These are phyloP conservation scores for Sylvietta virens DNA, from an alignment of 2,113 vertebrate species.

Conservation along the genomic window DNA sequence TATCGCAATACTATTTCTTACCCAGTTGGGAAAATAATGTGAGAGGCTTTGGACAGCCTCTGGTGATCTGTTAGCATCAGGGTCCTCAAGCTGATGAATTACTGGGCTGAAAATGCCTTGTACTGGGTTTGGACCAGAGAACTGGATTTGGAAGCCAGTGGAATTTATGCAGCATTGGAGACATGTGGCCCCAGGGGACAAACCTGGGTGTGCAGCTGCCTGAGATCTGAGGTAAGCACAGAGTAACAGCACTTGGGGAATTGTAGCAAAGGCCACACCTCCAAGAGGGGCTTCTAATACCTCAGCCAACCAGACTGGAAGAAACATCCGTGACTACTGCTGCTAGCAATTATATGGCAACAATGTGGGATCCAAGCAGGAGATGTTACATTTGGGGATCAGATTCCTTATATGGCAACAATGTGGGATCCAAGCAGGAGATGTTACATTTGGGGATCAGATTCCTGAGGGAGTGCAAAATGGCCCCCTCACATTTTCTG, in stretches of 20 bases:
- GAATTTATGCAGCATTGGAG: background rate
- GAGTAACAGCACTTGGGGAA: background rate
- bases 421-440: background rate
- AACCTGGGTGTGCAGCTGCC: background rate
- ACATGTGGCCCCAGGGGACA: background rate
- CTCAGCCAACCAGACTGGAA: background rate
- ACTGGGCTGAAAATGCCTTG: background rate
- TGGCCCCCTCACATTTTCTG: background rate
- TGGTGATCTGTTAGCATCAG: background rate
- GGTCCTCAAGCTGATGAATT: background rate
- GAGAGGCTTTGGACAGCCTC: background rate
- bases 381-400: background rate
- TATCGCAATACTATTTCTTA: background rate
- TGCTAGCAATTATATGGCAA: background rate
- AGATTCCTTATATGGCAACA: no score
- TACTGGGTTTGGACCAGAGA: background rate
- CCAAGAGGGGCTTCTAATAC: background rate
- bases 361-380: background rate
- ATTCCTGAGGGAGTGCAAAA: background rate
- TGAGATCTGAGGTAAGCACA: background rate
- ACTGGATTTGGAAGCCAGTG: background rate
- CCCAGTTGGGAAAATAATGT: background rate
- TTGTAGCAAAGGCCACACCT: background rate
- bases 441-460: background rate
- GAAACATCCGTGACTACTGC: background rate